These are phyloP conservation scores for Zingel zingel DNA, from an alignment of 2,113 vertebrate genomes.

Conservation along the genomic window DNA sequence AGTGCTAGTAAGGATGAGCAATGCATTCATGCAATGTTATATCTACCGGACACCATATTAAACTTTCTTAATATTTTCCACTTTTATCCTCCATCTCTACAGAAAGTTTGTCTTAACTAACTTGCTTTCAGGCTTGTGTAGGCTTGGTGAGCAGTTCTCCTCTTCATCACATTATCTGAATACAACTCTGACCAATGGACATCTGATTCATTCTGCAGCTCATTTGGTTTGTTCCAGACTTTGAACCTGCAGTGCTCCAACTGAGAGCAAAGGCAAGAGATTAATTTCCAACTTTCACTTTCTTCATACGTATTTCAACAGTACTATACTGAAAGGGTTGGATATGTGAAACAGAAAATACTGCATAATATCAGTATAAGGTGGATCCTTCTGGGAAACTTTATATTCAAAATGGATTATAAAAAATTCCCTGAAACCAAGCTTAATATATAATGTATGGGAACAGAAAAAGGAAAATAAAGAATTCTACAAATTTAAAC, in stretches of 20 bases:
- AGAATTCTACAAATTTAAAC: too few relatives aligned
- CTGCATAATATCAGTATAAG: not conserved
- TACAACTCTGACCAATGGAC: not conserved
- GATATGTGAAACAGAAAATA: not conserved
- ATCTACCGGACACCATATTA: not conserved
- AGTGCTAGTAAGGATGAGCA: not conserved
- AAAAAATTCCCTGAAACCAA: not conserved
- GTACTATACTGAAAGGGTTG: not conserved
- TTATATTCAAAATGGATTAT: not conserved
- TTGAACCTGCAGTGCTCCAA: not conserved
- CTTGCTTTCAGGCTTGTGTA: not conserved
- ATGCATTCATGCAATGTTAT: not conserved
- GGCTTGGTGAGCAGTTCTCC: not conserved
- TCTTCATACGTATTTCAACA: not conserved
- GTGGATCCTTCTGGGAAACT: not conserved
- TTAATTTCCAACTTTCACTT: not conserved
- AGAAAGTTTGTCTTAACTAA: not conserved
- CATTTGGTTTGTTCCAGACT: conserved; percentile 18
- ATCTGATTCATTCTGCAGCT: conserved; percentile 10
- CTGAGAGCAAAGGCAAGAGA: not conserved
- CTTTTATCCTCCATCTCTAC: not conserved
- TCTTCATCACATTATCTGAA: conserved; percentile 6
- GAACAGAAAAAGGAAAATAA: not conserved
- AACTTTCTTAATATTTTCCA: not conserved
- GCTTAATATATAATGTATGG: not conserved